Base-by-base conservation (phyloP, 2,888 invertebrate species). In the Ellobium chinense region DNA sequence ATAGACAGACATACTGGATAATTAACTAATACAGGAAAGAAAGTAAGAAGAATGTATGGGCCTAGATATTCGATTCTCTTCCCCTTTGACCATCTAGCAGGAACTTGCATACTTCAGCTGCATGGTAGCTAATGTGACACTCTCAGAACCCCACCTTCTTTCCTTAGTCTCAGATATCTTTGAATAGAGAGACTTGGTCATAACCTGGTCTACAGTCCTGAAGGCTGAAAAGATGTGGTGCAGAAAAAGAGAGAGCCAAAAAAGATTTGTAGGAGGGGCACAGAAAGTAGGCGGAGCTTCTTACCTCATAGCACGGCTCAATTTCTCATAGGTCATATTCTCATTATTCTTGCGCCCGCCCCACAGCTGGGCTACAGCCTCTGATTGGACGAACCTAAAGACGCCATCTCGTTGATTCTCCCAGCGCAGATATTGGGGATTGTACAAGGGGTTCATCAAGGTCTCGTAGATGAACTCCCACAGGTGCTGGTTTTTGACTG, bases 291-390 rank as follows among this genome's bases (percentile, higher is more conserved):
- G n/a, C n/a, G 60, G 9, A 60, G 24, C 14, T 37, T 58, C 58
- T 89, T 92, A 96, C 95, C 96, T 95, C 97, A 98, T 97, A 34
- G 97, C 97, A 84, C 97, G 93, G 93, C 97, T 97, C 88, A 98
- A 95, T 93, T 98, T 98, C 92, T 97, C 97, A 91, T 97, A 98
- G 68, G 96, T 97, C 97, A 98, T 98, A 91, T 96, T 96, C 72
- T 95, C 95, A 91, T 97, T 97, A 92, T 96, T 96, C 91, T 97
- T 97, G 91, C 96, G 94, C 81, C 95, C 95, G 4, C 97, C 97
- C 97, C 97, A 97, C 76, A 97, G 94, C 90, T 96, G 95, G 0
- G 97, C 97, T 14, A 97, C 96, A 90, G 96, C 96, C 90, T 97
- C 97, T 75, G 96, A 97, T 88, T 97, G 96, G n/a, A 97, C 96